Conservation (phyloP, 1,140 invertebrate species). For the Harlomillsia oculata region DNA sequence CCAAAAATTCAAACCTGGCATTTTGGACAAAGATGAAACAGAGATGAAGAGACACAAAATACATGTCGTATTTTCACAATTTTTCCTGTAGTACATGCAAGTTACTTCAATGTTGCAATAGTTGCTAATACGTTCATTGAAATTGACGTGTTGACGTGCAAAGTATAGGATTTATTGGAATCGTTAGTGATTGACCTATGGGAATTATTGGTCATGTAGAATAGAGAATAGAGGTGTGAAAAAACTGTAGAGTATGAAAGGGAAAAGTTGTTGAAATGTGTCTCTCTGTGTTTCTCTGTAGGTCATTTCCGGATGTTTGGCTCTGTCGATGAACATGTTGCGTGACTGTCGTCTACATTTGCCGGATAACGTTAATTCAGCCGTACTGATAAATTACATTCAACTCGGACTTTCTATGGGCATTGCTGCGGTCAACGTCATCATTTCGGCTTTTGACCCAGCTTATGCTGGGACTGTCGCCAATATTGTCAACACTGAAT, state of each 20-base stretch:
- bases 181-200: background rate
- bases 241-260: background rate
- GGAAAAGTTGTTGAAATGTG: background rate
- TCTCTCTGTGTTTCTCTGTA: conserved; percentile 34
- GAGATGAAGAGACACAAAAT: too few relatives aligned
- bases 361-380: conserved; percentile 54
- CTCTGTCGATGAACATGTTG: conserved; percentile 59
- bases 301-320: conserved; percentile 54
- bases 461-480: conserved; percentile 1
- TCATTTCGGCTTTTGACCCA: conserved; percentile 69
- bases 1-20: background rate
- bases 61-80: too few relatives aligned
- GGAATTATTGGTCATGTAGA: background rate
- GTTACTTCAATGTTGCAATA: background rate
- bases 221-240: background rate
- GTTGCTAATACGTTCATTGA: background rate
- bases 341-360: conserved; percentile 63
- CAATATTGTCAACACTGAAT: too few relatives aligned
- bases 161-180: background rate
- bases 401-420: conserved; percentile 58
- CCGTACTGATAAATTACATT: conserved; percentile 58
- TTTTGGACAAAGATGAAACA: background rate
- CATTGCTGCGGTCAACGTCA: conserved; percentile 63
- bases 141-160: background rate
- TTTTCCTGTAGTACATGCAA: too few relatives aligned